Evolutionary conservation across 1,140 invertebrate species (phyloP).

Genomic region (Drosophila nebulosa): DNA sequence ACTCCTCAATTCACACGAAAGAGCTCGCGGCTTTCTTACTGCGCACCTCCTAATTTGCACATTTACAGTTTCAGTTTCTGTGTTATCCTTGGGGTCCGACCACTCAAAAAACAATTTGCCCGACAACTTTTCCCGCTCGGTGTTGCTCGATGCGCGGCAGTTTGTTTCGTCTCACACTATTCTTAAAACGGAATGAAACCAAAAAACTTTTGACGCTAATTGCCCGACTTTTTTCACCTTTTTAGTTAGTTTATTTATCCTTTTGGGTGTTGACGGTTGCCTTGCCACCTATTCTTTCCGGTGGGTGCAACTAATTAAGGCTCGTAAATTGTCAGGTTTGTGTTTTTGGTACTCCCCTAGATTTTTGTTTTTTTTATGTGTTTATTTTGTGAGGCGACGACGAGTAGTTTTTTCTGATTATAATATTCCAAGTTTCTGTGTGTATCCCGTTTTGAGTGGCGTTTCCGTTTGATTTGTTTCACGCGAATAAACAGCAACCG

Average conservation of each 20-base stretch:
- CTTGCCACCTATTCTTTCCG: slow-evolving; percentile 15
- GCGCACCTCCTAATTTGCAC: slow-evolving; percentile 33
- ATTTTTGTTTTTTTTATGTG: slow-evolving; percentile 38
- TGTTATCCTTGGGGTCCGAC: neutral
- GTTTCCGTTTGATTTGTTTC: slow-evolving; percentile 64
- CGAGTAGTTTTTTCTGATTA: slow-evolving; percentile 25
- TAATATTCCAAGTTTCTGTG: slow-evolving; percentile 38
- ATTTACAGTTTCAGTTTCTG: slow-evolving; percentile 32
- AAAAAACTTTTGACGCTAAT: slow-evolving; percentile 36
- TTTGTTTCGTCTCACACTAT: neutral
- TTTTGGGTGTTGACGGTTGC: slow-evolving; percentile 3
- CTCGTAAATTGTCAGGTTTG: slow-evolving; percentile 56
- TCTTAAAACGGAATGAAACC: slow-evolving; percentile 7
- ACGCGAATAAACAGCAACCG: slow-evolving; percentile 73
- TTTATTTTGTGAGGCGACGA: slow-evolving; percentile 22
- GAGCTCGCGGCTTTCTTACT: slow-evolving; percentile 7
- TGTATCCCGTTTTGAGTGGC: slow-evolving; percentile 30
- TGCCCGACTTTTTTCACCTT: slow-evolving; percentile 20
- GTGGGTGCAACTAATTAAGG: slow-evolving; percentile 61
- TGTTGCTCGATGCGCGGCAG: too few relatives aligned
- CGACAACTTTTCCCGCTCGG: slow-evolving; percentile 12
- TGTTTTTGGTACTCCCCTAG: neutral
- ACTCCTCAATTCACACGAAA: slow-evolving; percentile 14
- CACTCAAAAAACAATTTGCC: slow-evolving; percentile 65
- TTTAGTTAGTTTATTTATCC: slow-evolving; percentile 3